Conservation (phyloP, 2,113 vertebrate genomes). For the Callipepla squamata region DNA sequence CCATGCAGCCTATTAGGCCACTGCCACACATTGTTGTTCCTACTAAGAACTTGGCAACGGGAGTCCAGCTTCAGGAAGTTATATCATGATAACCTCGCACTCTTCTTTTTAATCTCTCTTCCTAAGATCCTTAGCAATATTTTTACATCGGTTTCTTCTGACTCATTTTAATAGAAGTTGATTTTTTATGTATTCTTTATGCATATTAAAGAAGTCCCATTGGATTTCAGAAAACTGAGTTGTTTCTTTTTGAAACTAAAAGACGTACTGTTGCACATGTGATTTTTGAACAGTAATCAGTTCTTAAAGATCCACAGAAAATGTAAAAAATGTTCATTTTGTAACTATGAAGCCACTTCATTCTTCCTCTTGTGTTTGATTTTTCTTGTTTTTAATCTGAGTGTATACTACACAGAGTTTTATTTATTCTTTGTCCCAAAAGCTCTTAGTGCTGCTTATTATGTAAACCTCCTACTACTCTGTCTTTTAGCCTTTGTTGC, state of each 20-base stretch:
- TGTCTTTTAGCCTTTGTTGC: constrained; percentile 5
- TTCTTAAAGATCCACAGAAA: background rate
- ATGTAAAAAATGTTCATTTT: background rate
- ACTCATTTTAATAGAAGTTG: background rate
- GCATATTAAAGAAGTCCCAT: background rate
- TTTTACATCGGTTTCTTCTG: background rate
- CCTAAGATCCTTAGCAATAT: background rate
- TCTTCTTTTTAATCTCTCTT: background rate
- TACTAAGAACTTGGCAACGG: background rate
- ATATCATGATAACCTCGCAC: background rate
- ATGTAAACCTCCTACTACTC: constrained; percentile 17
- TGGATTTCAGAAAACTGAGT: background rate
- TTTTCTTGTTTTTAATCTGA: background rate
- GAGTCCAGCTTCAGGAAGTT: background rate
- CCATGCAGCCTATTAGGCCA: rapidly evolving
- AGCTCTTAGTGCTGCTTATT: constrained; percentile 10
- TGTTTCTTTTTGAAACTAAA: background rate
- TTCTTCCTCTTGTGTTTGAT: background rate
- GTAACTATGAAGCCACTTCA: background rate
- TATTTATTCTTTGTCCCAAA: background rate
- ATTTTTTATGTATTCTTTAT: background rate
- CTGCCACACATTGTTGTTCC: background rate
- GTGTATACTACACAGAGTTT: background rate
- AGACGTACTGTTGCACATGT: background rate
- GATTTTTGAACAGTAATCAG: background rate